Evolutionary conservation across 2,888 invertebrate species (phyloP).

Genomic region (Callyntrura guangdongensis): DNA sequence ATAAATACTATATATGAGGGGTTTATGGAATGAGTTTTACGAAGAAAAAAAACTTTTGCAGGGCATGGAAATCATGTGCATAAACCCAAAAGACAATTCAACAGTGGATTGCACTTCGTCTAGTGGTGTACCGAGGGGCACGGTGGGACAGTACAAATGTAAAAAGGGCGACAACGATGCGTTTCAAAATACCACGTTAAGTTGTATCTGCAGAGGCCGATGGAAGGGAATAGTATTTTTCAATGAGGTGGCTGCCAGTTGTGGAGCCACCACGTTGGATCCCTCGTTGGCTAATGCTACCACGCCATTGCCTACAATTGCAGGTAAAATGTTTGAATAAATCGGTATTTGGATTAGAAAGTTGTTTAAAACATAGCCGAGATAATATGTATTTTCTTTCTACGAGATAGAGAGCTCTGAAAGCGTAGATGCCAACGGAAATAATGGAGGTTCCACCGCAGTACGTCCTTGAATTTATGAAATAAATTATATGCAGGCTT

Average conservation of each 20-base stretch:
- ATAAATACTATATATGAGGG: too few species aligned
- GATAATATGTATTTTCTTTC: too few species aligned
- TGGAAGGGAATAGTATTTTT: conserved; percentile 78
- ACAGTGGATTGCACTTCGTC: conserved; percentile 68
- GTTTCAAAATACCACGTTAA: conserved; percentile 61
- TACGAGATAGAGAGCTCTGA: neutral
- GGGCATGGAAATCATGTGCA: conserved; percentile 74
- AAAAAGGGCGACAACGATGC: conserved; percentile 27
- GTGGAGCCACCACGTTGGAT: conserved; percentile 62
- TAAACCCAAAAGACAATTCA: conserved; percentile 60
- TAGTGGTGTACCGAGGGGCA: conserved; percentile 72
- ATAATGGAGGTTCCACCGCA: neutral
- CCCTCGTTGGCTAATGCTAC: conserved; percentile 43
- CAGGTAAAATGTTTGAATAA: conserved; percentile 32
- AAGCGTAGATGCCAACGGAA: neutral
- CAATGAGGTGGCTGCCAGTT: conserved; percentile 74
- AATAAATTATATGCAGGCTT: neutral
- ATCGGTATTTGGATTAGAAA: neutral
- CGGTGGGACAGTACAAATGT: conserved; percentile 76
- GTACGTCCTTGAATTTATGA: conserved; percentile 12
- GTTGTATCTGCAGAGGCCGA: conserved; percentile 79
- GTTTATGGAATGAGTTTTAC: too few species aligned
- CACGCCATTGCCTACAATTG: conserved; percentile 21
- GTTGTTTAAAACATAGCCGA: too few species aligned
- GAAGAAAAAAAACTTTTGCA: too few species aligned